Evolutionary conservation across 37 sponge, comb jelly and placozoan genomes (phyloP), one percentile per base, ranked within the genome.

Genomic region (Oopsacas minuta): DNA sequence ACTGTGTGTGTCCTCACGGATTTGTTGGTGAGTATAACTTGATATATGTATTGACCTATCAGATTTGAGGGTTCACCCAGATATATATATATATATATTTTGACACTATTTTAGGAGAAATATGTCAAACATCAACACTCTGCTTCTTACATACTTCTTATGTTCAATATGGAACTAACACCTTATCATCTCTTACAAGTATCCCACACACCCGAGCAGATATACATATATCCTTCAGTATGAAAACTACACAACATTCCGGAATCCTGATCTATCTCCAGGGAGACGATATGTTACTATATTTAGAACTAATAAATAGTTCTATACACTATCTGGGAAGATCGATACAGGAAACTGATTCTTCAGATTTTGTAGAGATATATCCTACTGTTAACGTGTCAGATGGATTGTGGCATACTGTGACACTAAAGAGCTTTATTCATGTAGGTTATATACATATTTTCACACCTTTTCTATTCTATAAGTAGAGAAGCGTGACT

Each of bases 151-250:
- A 5, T 3, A n/a, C 75, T 61, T 61, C 75, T 34, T 61, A 61
- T n/a, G 1, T 61, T 34, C 75, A 61, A 61, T 61, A 20, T 61
- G 75, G 75, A 61, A 61, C 75, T 61, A 61, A 61, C 75, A 61
- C 75, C 20, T 61, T 61, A 61, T 25, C 75, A 25, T 5, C 20
- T n/a, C 75, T 61, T 34, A 12, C 22, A 10, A 61, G 1, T 12
- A 25, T 34, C 1, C 75, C 75, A 5, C 7, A 25, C 7, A 25
- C 32, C 5, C 20, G 75, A 12, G 75, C 75, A 25, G 75, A 61
- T n/a, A 61, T 61, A 61, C 28, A 61, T 5, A 3, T 61, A 12
- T 61, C 75, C 22, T 61, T 61, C 28, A 5, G 28, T 3, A 61
- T 61, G 75, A 3, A 12, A 3, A 61, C 75, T 25, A 61, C 17